A percentile compares a stretch with the other conserved stretches of the same genome.
These are phyloP conservation scores for Tetranychus urticae DNA, from an alignment of 1,140 invertebrate genomes.

Conservation along the genomic window DNA sequence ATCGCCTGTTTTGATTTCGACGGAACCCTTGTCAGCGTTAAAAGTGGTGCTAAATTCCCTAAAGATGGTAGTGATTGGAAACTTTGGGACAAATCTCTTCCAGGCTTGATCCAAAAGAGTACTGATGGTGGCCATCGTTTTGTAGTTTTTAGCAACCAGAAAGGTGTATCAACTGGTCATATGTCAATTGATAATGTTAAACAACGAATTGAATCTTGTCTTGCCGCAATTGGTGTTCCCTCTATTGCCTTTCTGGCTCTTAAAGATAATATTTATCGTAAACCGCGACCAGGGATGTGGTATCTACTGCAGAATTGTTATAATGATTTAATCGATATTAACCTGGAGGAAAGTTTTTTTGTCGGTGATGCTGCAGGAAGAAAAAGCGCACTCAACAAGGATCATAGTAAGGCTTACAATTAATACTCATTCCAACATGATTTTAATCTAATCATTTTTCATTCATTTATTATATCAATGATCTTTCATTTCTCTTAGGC, in stretches of 20 bases:
- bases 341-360: slow-evolving; percentile 8
- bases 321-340: slow-evolving; percentile 4
- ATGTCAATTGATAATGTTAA: slow-evolving; percentile 5
- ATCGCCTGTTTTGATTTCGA: slow-evolving; percentile 13
- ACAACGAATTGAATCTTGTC: slow-evolving; percentile 2
- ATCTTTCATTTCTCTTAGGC: not conserved
- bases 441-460: not conserved
- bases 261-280: slow-evolving; percentile 7
- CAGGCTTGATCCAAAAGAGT: not conserved
- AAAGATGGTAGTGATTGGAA: slow-evolving; percentile 10
- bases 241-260: slow-evolving; percentile 7
- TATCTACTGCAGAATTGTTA: not conserved
- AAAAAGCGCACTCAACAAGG: slow-evolving; percentile 1
- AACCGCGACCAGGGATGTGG: slow-evolving; percentile 10
- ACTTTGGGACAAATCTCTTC: not conserved
- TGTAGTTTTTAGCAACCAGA: slow-evolving; percentile 12
- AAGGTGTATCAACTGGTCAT: slow-evolving; percentile 6
- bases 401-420: slow-evolving; percentile 3
- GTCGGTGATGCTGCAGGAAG: slow-evolving; percentile 13
- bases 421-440: not conserved
- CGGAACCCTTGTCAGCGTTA: slow-evolving; percentile 8
- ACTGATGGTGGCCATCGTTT: slow-evolving; percentile 4
- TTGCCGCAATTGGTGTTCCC: slow-evolving; percentile 3
- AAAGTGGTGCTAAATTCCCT: slow-evolving; percentile 7
- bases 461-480: not conserved